Evolutionary conservation across 1,140 invertebrate genomes (phyloP).

Genomic region (Pseudomyrmex dendroicus): DNA sequence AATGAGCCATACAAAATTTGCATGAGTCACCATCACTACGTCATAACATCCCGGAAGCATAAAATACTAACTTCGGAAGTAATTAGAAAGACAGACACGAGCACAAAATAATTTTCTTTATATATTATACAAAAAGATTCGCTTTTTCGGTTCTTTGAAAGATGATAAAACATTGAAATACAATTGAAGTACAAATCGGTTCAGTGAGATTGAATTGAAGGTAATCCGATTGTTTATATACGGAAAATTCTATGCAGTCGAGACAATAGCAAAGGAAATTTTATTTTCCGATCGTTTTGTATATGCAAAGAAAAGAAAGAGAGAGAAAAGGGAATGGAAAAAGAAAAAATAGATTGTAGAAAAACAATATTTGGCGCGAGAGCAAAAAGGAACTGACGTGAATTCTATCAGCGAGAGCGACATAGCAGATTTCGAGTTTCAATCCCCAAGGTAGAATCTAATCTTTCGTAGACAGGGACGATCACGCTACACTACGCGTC

Average conservation of each 20-base stretch:
- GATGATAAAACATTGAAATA: background rate
- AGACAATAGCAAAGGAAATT: background rate
- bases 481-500: constrained; percentile 14
- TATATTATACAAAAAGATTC: background rate
- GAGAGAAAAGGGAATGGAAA: background rate
- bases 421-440: constrained; percentile 16
- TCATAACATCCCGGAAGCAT: background rate
- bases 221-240: background rate
- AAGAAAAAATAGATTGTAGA: background rate
- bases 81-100: background rate
- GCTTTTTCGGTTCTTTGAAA: background rate
- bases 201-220: too few relatives aligned
- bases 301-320: background rate
- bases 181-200: constrained; percentile 19
- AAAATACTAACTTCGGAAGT: background rate
- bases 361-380: constrained; percentile 29
- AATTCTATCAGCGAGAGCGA: constrained; percentile 31
- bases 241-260: background rate
- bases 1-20: constrained; percentile 10
- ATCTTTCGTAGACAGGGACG: constrained; percentile 45
- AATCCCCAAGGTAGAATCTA: constrained; percentile 45
- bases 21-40: background rate
- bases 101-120: background rate
- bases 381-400: constrained; percentile 1
- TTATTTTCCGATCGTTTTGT: background rate